Base-by-base conservation (phyloP, 2,888 invertebrate genomes). In the Eristalis intricaria region DNA sequence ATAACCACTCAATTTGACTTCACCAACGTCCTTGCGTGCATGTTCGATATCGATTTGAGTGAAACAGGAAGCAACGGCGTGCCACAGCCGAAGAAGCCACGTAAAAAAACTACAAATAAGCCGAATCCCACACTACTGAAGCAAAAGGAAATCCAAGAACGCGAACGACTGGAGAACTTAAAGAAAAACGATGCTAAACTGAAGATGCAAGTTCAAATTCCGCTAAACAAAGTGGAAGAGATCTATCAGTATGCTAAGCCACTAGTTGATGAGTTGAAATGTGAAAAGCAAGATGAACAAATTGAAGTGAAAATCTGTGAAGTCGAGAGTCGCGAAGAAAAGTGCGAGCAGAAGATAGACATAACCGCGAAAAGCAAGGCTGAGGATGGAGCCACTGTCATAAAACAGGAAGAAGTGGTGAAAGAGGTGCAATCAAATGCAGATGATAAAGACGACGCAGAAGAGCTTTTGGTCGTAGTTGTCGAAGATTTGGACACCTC, bases 51-150 rank as follows among this genome's bases (percentile, higher is more conserved):
- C 3, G 93, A 93, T 8, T 89, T 92, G 3, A 86, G 88, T 1
- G 93, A 92, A 71, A 89, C 88, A 1, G 29, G 40, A 56, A 76
- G 32, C 22, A 71, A 68, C 15, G 68, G 32, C 40, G 43, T 40
- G 1, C 77, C 56, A 19, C 13, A 50, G 26, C 56, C 87, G 61
- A 93, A 93, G 29, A 93, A 93, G 69, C 92, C 93, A 8, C 91
- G 93, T 3, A 93, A 93, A 74, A 93, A 93, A 74, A 91, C 90
- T 0, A 93, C 93, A 1, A 90, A 91, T 70, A 92, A 91, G 88
- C 92, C 92, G 13, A 93, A 93, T 90, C 93, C 93, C 15, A 92
- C 92, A 19, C 86, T 93, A 13, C 79, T 93, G 11, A 91, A 92
- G 70, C 90, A 91, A 79, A 90, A 90, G 68, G 89, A 90, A 84